Evolutionary conservation across 1,140 invertebrate species (phyloP), one percentile per base, ranked within the genome.

Genomic region (Drosophila varians): DNA sequence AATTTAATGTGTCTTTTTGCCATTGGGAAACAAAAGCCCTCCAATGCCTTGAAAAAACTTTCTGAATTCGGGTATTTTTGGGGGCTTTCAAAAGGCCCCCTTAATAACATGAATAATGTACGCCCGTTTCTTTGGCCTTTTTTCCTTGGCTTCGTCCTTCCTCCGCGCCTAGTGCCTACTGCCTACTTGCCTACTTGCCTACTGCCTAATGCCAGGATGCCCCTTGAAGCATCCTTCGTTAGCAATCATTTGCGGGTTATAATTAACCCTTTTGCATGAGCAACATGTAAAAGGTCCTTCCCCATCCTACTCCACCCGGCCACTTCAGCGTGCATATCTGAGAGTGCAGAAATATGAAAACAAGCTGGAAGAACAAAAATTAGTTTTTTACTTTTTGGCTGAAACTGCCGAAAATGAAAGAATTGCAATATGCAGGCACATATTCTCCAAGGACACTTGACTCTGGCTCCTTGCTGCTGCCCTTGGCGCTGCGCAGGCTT

Each of bases 401-500:
- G 46, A 68, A 52, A 73, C 62, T 71, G 80, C 82, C 82, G 52
- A 87, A 86, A 87, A 87, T 87, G 74, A 87, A 87, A 87, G 74
- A 87, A 87, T 82, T 87, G 82, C 82, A 87, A 87, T 64, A 77
- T 87, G 77, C 77, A 82, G 54, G 53, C 62, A 74, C 56, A 87
- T 87, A 82, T 87, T 87, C 82, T 87, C 82, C 55, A 64, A 87
- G 82, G 82, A 87, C 82, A 82, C 82, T 87, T 87, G 77, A 87
- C 82, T 88, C 70, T 62, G 25, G 68, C 72, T 70, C 52, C 71
- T 56, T 62, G 52, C 77, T 80, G 75, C 61, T 38, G 38, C 58
- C 49, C 65, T 72, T 64, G 66, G 73, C 74, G 71, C 56, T 66
- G 6, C n/a, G 40, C 43, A 38, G 31, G 28, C 6, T 66, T 7